Conservation (phyloP, 2,113 vertebrate genomes). For the Phainopepla nitens region DNA sequence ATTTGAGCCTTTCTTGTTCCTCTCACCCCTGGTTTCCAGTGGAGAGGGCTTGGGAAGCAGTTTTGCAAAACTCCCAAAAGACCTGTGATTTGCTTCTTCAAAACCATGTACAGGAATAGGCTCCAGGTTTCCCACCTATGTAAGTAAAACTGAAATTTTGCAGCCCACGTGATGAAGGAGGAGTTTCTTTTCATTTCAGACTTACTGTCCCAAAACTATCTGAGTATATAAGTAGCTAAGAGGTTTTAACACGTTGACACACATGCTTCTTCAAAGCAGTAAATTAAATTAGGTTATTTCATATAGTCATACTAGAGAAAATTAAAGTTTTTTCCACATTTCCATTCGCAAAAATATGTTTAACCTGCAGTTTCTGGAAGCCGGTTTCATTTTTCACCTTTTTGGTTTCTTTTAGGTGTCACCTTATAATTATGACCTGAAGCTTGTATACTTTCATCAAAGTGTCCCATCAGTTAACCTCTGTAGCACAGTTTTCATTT, state of each 20-base stretch:
- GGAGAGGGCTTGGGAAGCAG: neutral
- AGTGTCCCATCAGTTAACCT: neutral
- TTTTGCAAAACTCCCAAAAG: neutral
- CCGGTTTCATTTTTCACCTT: neutral
- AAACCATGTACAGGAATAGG: neutral
- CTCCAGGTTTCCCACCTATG: neutral
- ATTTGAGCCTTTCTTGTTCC: neutral
- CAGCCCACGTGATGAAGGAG: neutral
- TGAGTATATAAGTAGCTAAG: neutral
- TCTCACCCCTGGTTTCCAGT: neutral
- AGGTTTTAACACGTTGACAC: neutral
- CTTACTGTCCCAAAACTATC: neutral
- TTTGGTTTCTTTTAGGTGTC: neutral
- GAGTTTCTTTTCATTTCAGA: neutral
- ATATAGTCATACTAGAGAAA: neutral
- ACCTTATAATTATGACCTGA: neutral
- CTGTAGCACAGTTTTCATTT: constrained; percentile 11
- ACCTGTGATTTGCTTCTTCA: neutral
- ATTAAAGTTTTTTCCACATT: neutral
- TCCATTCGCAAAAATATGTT: neutral
- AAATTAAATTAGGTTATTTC: neutral
- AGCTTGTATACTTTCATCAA: neutral
- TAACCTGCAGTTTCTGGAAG: neutral
- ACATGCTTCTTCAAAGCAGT: neutral
- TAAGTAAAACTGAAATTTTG: neutral